These are phyloP conservation scores for Crambe crambe DNA, from an alignment of 37 sponge, comb jelly and placozoan genomes.

Conservation along the genomic window DNA sequence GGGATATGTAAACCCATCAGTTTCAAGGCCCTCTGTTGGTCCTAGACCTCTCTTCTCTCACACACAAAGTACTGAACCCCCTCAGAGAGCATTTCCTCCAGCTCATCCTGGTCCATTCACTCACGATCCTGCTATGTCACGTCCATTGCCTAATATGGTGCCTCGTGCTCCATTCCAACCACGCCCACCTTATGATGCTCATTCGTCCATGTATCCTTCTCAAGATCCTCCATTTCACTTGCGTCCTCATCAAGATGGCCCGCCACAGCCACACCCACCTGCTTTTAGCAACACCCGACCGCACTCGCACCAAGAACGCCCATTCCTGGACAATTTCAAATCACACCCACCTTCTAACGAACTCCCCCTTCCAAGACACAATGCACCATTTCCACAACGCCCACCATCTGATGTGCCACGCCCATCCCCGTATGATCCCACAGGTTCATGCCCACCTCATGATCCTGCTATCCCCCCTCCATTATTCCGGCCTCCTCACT, in stretches of 20 bases:
- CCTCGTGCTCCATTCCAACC: neutral
- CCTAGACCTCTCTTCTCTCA: too few relatives aligned
- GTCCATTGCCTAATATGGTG: neutral
- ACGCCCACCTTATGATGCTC: neutral
- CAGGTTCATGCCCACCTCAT: neutral
- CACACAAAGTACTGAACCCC: too few relatives aligned
- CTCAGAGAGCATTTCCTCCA: too few relatives aligned
- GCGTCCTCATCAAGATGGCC: neutral
- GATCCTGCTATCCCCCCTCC: neutral
- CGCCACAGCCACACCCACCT: slow-evolving; percentile 17
- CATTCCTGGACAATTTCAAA: too few relatives aligned
- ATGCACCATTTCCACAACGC: neutral
- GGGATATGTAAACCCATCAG: too few relatives aligned
- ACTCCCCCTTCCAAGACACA: too few relatives aligned
- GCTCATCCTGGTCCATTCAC: too few relatives aligned
- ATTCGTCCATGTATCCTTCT: neutral
- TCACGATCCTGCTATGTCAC: too few relatives aligned
- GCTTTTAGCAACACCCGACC: too few relatives aligned
- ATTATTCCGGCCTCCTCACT: neutral
- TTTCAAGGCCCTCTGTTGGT: too few relatives aligned
- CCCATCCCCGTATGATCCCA: neutral
- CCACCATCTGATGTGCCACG: neutral
- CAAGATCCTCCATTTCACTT: neutral
- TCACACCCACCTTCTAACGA: too few relatives aligned
- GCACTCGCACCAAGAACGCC: too few relatives aligned